Evolutionary conservation across 2,888 invertebrate genomes (phyloP).

Genomic region (Taphrorychus bicolor): DNA sequence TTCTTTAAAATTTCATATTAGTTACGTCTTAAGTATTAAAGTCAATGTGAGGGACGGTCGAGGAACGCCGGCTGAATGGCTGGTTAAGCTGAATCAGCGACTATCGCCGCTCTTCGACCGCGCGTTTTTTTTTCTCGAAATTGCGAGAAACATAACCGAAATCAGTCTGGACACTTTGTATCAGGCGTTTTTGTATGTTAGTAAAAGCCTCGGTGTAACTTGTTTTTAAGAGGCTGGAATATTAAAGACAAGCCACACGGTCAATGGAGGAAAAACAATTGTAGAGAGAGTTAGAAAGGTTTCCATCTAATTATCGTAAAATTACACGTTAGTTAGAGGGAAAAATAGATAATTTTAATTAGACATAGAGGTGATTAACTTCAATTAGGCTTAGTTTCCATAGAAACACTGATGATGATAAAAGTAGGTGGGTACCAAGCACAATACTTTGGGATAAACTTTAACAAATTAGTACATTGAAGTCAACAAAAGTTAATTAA

Average conservation of each 20-base stretch:
- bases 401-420: too few relatives aligned
- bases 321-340: neutral
- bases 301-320: neutral
- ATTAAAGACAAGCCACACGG: conserved; percentile 35
- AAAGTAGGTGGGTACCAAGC: too few relatives aligned
- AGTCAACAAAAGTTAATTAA: too few relatives aligned
- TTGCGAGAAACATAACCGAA: conserved; percentile 21
- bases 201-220: conserved; percentile 11
- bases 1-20: conserved; percentile 36
- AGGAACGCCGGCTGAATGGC: conserved; percentile 21
- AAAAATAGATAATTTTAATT: neutral
- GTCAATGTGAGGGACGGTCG: conserved; percentile 27
- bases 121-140: conserved; percentile 13
- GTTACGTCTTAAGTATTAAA: conserved; percentile 33
- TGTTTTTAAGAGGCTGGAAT: conserved; percentile 38
- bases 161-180: conserved; percentile 31
- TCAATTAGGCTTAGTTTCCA: too few relatives aligned
- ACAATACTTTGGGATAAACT: too few relatives aligned
- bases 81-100: conserved; percentile 2
- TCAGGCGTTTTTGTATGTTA: neutral
- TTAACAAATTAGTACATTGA: too few relatives aligned
- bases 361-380: neutral
- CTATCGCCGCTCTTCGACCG: conserved; percentile 18
- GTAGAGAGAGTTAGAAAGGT: neutral
- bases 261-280: neutral